Conservation (phyloP, 1,140 invertebrate genomes). For the Drosophila prosaltans region DNA sequence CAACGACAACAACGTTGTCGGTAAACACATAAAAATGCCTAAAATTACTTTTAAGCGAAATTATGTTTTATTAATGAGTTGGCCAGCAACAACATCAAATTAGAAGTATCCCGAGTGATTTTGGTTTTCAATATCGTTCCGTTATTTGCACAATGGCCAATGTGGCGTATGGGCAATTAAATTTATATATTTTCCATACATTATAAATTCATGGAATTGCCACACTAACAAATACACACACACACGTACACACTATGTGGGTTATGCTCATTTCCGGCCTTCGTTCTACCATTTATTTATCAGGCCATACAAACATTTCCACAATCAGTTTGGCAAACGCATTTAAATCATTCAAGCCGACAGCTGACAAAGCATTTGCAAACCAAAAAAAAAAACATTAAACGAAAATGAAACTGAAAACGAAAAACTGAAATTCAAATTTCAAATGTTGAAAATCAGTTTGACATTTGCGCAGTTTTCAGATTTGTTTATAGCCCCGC, state of each 20-base stretch:
- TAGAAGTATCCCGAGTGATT: slow-evolving; percentile 39
- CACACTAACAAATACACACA: not conserved
- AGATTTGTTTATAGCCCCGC: not conserved
- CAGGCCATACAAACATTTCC: slow-evolving; percentile 33
- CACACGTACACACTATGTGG: slow-evolving; percentile 15
- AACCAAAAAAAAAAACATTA: not conserved
- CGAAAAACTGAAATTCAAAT: slow-evolving; percentile 8
- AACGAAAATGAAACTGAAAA: not conserved
- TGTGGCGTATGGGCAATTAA: slow-evolving; percentile 46
- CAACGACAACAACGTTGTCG: slow-evolving; percentile 26
- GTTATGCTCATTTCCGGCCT: slow-evolving; percentile 58
- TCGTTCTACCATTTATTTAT: slow-evolving; percentile 50
- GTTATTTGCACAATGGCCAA: slow-evolving; percentile 20
- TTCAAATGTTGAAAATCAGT: not conserved
- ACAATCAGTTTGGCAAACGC: slow-evolving; percentile 51
- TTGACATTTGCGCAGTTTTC: not conserved
- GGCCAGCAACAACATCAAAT: slow-evolving; percentile 37
- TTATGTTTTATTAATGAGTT: slow-evolving; percentile 78
- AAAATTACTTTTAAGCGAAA: slow-evolving; percentile 78
- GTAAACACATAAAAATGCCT: slow-evolving; percentile 77
- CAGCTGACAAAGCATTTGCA: slow-evolving; percentile 38
- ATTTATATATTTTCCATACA: slow-evolving; percentile 31
- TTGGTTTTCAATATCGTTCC: slow-evolving; percentile 25
- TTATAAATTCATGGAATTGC: not conserved
- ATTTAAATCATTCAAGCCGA: slow-evolving; percentile 68